A percentile compares a stretch with the other conserved stretches of the same genome.
These are phyloP conservation scores for Chroicocephalus ridibundus DNA, from an alignment of 2,113 vertebrate species.

Conservation along the genomic window DNA sequence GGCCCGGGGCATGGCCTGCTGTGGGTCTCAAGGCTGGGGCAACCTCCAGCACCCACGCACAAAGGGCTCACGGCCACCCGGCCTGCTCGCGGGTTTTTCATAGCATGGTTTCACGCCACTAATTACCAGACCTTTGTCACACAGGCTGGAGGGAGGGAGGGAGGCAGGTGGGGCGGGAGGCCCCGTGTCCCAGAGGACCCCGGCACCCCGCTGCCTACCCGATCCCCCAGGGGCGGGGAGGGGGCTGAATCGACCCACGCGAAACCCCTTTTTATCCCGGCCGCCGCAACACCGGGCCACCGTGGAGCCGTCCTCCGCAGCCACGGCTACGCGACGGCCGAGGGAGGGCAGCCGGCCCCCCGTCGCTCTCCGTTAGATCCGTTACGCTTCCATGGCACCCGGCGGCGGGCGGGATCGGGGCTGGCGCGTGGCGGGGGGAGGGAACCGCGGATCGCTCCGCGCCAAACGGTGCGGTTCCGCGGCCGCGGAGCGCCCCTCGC, in stretches of 20 bases:
- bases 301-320: neutral
- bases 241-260: neutral
- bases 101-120: neutral
- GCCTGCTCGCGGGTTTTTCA: neutral
- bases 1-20: neutral
- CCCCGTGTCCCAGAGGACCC: neutral
- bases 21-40: rapidly evolving
- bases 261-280: neutral
- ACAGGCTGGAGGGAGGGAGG: neutral
- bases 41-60: rapidly evolving
- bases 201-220: neutral
- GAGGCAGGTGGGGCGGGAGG: too few species aligned
- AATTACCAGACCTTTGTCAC: neutral
- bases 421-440: too few species aligned
- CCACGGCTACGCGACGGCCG: neutral
- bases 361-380: neutral
- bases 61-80: rapidly evolving
- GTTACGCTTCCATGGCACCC: too few species aligned
- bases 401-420: neutral
- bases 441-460: neutral
- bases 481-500: neutral
- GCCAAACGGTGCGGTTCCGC: too few species aligned
- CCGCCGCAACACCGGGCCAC: neutral
- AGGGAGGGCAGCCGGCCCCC: neutral
- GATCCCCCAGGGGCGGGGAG: too few species aligned